These are phyloP conservation scores for Xanthorhoe spadicearia DNA, from an alignment of 2,888 invertebrate genomes.

Conservation along the genomic window DNA sequence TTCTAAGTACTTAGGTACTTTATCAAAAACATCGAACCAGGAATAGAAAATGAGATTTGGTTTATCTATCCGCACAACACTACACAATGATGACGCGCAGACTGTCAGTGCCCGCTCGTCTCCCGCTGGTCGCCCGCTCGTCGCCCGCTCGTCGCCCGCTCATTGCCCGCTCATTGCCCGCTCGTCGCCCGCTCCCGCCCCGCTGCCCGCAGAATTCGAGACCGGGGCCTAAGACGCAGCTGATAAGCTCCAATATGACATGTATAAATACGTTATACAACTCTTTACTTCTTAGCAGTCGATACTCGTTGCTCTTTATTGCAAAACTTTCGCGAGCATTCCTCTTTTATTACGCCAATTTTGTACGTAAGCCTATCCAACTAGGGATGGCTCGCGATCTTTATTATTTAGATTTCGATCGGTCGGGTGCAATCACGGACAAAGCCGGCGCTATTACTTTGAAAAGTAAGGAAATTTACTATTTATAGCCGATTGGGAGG, in stretches of 20 bases:
- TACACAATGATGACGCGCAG: no score
- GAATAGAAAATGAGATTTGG: no score
- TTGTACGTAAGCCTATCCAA: constrained; percentile 82
- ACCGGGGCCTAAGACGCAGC: constrained; percentile 1
- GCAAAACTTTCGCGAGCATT: constrained; percentile 83
- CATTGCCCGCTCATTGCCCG: no score
- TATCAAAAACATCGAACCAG: no score
- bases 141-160: no score
- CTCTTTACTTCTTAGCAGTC: constrained; percentile 84
- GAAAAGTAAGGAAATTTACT: neutral
- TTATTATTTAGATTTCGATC: constrained; percentile 83
- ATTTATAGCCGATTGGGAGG: no score
- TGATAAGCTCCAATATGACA: constrained; percentile 14
- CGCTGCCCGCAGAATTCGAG: no score
- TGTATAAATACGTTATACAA: constrained; percentile 42
- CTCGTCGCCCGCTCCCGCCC: no score
- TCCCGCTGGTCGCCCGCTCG: no score
- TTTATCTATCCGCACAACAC: no score
- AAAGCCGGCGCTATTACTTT: neutral
- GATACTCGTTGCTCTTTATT: constrained; percentile 83
- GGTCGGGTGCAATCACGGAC: constrained; percentile 43
- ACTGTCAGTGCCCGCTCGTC: no score
- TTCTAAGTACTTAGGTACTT: no score
- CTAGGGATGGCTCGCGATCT: constrained; percentile 70
- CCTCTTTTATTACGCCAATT: constrained; percentile 85